Conservation (phyloP, 2,888 invertebrate genomes). For the Oligia fasciuncula region DNA sequence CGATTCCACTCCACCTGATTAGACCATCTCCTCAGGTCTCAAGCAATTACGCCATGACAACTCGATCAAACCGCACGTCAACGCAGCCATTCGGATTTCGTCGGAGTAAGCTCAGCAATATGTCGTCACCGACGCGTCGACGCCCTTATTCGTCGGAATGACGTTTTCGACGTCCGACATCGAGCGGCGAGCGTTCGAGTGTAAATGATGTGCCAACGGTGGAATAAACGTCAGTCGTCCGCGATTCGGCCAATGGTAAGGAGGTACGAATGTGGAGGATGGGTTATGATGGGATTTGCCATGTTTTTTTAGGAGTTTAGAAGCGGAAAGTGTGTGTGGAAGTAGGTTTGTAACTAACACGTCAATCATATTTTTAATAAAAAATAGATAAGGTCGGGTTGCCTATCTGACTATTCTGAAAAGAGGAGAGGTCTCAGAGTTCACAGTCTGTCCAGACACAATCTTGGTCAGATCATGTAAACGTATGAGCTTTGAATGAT, state of each 20-base stretch:
- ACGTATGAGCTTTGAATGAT: neutral
- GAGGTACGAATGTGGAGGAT: conserved; percentile 51
- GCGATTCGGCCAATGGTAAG: conserved; percentile 49
- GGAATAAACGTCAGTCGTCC: conserved; percentile 66
- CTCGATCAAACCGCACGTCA: conserved; percentile 70
- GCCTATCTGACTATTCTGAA: neutral
- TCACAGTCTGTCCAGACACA: neutral
- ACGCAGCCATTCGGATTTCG: conserved; percentile 56
- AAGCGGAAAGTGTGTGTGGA: neutral
- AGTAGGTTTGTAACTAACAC: too few relatives aligned
- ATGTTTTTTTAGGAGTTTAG: neutral
- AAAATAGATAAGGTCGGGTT: neutral
- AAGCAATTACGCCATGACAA: conserved; percentile 67
- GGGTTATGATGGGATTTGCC: neutral
- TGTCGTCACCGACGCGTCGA: conserved; percentile 54
- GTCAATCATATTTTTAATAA: neutral
- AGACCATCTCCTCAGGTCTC: conserved; percentile 40
- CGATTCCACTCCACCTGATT: conserved; percentile 31
- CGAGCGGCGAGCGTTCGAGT: conserved; percentile 67
- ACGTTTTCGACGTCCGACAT: conserved; percentile 65
- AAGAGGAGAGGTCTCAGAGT: neutral
- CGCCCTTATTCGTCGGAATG: conserved; percentile 65
- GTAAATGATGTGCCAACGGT: conserved; percentile 73
- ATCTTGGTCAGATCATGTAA: too few relatives aligned
- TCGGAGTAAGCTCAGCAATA: conserved; percentile 66